These are phyloP conservation scores for Clarias gariepinus DNA, from an alignment of 2,113 vertebrate species.

Conservation along the genomic window DNA sequence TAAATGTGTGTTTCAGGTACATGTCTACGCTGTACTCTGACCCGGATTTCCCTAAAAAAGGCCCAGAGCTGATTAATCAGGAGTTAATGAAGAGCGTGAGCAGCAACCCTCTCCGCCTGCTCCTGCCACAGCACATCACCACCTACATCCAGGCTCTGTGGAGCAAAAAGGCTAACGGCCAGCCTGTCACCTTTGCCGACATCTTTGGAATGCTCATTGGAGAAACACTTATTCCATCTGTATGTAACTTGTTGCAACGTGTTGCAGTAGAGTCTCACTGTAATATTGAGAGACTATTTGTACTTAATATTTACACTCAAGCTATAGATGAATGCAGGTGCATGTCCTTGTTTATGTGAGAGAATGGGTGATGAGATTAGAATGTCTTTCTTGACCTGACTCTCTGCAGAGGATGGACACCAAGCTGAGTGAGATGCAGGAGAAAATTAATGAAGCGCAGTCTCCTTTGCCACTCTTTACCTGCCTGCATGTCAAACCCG, in stretches of 20 bases:
- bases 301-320: not conserved
- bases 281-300: not conserved
- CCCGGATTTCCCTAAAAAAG: slow-evolving; percentile 87
- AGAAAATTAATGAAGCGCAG: slow-evolving; percentile 81
- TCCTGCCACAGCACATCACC: slow-evolving; percentile 90
- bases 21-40: slow-evolving; percentile 94
- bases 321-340: not conserved
- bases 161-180: slow-evolving; percentile 92
- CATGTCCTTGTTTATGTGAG: not conserved
- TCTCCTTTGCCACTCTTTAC: slow-evolving; percentile 93
- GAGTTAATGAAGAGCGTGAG: slow-evolving; percentile 91
- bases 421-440: slow-evolving; percentile 86
- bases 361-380: not conserved
- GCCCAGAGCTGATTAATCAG: slow-evolving; percentile 87
- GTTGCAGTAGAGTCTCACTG: not conserved
- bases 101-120: slow-evolving; percentile 87
- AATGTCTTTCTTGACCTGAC: not conserved
- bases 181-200: slow-evolving; percentile 97
- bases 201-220: slow-evolving; percentile 98
- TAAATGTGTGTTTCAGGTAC: slow-evolving; percentile 76
- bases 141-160: slow-evolving; percentile 93
- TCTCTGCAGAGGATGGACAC: slow-evolving; percentile 85
- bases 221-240: slow-evolving; percentile 90
- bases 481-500: slow-evolving; percentile 95
- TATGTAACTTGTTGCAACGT: slow-evolving; percentile 65